These are phyloP conservation scores for Ormia ochracea DNA, from an alignment of 2,888 invertebrate genomes.

Conservation along the genomic window DNA sequence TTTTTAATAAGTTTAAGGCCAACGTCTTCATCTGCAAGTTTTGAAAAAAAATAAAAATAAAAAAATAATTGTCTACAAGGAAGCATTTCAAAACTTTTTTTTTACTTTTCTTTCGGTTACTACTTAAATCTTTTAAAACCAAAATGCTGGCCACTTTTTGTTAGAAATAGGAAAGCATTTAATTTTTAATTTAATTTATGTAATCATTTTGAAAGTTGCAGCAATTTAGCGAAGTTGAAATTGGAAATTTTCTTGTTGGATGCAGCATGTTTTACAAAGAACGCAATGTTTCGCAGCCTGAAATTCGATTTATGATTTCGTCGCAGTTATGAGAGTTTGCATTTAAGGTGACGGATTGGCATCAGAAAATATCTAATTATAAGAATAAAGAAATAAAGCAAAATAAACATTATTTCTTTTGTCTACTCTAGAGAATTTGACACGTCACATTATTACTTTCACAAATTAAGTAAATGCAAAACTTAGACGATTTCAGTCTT, in stretches of 20 bases:
- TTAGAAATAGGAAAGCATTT: not conserved
- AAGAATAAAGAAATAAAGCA: no score
- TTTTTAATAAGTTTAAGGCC: slow-evolving; percentile 75
- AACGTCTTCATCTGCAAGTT: slow-evolving; percentile 73
- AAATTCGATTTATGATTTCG: no score
- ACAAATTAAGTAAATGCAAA: not conserved
- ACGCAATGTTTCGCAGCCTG: not conserved
- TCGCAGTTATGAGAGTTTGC: no score
- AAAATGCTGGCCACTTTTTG: slow-evolving; percentile 22
- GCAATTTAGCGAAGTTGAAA: not conserved
- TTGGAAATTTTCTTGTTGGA: not conserved
- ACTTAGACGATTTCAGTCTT: not conserved
- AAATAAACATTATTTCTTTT: no score
- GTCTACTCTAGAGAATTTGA: no score
- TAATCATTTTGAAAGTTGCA: slow-evolving; percentile 51
- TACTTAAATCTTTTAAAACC: not conserved
- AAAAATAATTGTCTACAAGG: slow-evolving; percentile 5
- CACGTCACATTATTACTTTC: no score
- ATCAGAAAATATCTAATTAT: no score
- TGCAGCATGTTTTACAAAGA: not conserved
- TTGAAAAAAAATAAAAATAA: slow-evolving; percentile 34
- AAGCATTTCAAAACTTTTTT: slow-evolving; percentile 25
- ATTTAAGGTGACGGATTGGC: no score
- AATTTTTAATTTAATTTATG: slow-evolving; percentile 43
- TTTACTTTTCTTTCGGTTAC: not conserved